Evolutionary conservation across 2,113 vertebrate species (phyloP), one percentile per base, ranked within the genome.

Genomic region (Melanerpes formicivorus): DNA sequence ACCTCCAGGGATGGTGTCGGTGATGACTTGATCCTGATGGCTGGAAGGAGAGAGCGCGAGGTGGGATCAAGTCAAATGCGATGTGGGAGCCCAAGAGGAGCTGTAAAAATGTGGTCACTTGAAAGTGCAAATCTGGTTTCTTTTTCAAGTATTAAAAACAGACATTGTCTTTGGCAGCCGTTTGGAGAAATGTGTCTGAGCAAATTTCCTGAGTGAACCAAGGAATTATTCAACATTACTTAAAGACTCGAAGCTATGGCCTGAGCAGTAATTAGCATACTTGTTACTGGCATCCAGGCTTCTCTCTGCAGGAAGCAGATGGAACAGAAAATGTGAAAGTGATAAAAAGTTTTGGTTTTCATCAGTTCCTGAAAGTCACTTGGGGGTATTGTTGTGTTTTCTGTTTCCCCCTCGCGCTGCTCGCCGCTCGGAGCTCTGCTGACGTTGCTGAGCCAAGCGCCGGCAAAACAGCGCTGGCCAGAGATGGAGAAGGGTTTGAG

Each of bases 81-180:
- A 25, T 66, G 48, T 60, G 91, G 87, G 69, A 92, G 70, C 79
- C 96, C 84, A 92, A 96, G 96, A 96, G 89, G 81, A 97, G 71
- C 80, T 95, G 69, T 97, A 97, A 97, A 98, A 96, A 69, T 96
- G 93, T 94, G 95, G 92, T 96, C 94, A 97, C 94, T 98, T 95
- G 92, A 97, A 97, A 97, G 97, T 96, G 96, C 69, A 98, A 98
- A 98, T 97, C 96, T 97, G 96, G 95, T 97, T 96, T 97, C 96
- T 97, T 97, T 98, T 97, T 96, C 93, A 96, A 95, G 87, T 97
- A 98, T 98, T 98, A 97, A 96, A 98, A 98, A 80, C 98, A 98
- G 97, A 97, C 97, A 97, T 95, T 97, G 92, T 58, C 48, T 90
- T 97, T 98, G 98, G 97, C 97, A 97, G 95, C 74, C 91, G 90